phyloP scores from a whole-genome alignment of 2,888 invertebrate species.

The Eucera pruinosa region DNA sequence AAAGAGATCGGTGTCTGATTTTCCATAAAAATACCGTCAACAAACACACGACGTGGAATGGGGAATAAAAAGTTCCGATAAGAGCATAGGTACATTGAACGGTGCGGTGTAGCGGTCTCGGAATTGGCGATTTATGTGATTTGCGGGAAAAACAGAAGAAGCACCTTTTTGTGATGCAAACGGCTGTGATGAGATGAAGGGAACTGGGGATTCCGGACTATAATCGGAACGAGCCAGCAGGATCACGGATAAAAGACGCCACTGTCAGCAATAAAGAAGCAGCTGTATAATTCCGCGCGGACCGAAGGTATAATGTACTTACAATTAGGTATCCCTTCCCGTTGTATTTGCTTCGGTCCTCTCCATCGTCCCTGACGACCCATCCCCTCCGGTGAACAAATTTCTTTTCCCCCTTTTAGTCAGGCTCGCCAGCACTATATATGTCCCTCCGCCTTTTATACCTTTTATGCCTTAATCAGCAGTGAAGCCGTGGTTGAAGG shows the following conservation, averaged over 20 bases:
- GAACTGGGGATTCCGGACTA: slow-evolving; percentile 18
- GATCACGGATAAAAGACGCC: slow-evolving; percentile 70
- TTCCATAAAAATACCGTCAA: slow-evolving; percentile 35
- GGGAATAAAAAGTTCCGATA: slow-evolving; percentile 11
- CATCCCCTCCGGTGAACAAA: slow-evolving; percentile 53
- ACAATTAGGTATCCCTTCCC: slow-evolving; percentile 71
- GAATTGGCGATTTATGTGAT: slow-evolving; percentile 51
- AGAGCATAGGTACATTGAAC: background rate
- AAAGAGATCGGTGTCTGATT: slow-evolving; percentile 5
- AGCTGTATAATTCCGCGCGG: slow-evolving; percentile 71
- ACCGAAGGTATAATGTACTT: slow-evolving; percentile 73
- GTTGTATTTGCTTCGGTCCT: slow-evolving; percentile 64
- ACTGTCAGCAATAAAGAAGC: slow-evolving; percentile 73
- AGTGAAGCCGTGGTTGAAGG: slow-evolving; percentile 65
- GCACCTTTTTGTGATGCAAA: slow-evolving; percentile 44
- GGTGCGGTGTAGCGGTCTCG: slow-evolving; percentile 1
- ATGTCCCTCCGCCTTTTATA: slow-evolving; percentile 67
- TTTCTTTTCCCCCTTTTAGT: slow-evolving; percentile 59
- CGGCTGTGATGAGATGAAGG: background rate
- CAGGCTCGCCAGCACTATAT: slow-evolving; percentile 25
- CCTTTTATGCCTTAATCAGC: slow-evolving; percentile 75
- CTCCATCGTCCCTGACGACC: slow-evolving; percentile 7
- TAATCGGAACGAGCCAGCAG: slow-evolving; percentile 60
- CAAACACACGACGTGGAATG: slow-evolving; percentile 8
- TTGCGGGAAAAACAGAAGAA: slow-evolving; percentile 34